Evolutionary conservation across 2,113 vertebrate genomes (phyloP).

Genomic region (Fulica atra): DNA sequence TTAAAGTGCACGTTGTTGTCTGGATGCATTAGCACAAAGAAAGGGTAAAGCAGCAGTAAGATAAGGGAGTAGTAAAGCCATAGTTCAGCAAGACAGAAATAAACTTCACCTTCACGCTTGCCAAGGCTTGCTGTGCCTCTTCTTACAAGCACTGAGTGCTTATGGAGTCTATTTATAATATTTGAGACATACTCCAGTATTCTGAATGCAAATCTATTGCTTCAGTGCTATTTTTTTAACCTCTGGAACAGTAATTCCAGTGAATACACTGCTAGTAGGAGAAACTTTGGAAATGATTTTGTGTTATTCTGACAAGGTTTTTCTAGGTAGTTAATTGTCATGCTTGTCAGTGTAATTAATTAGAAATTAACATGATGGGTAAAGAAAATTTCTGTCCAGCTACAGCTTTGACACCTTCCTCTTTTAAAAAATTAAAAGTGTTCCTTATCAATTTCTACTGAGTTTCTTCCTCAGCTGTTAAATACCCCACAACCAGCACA

Average conservation of each 20-base stretch:
- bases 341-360: background rate
- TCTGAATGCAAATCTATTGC: background rate
- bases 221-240: background rate
- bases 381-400: background rate
- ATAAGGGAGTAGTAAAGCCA: background rate
- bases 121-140: background rate
- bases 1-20: accelerated
- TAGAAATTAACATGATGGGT: background rate
- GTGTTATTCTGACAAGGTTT: background rate
- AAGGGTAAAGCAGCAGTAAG: background rate
- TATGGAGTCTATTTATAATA: background rate
- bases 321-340: background rate
- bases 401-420: background rate
- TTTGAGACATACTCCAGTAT: background rate
- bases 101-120: background rate
- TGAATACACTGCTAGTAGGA: background rate
- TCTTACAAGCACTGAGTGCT: background rate
- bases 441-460: background rate
- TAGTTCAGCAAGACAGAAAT: background rate
- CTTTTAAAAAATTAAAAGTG: background rate
- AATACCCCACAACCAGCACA: background rate
- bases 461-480: background rate
- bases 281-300: background rate
- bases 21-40: accelerated
- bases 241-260: background rate